Conservation (phyloP, 1,140 invertebrate genomes). For the Zaprionus lachaisei region DNA sequence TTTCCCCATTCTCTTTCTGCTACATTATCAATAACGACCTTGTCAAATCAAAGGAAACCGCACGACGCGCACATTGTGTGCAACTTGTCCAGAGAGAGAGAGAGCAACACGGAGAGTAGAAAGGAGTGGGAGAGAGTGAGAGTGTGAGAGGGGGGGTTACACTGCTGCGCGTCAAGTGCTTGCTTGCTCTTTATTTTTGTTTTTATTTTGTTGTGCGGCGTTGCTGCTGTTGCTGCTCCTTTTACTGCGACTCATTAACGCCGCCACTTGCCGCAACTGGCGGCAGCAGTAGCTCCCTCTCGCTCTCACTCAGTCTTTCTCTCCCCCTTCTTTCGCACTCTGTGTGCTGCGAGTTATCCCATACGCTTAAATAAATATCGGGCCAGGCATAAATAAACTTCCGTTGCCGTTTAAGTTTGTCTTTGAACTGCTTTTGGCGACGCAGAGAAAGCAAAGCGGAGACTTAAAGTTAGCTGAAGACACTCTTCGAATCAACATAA, state of each 20-base stretch:
- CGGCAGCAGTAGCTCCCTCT: slow-evolving; percentile 29
- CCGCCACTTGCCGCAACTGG: slow-evolving; percentile 29
- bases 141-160: background rate
- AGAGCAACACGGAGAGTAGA: background rate
- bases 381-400: slow-evolving; percentile 77
- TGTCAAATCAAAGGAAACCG: slow-evolving; percentile 58
- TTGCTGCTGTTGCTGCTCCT: slow-evolving; percentile 2
- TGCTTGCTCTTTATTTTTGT: slow-evolving; percentile 21
- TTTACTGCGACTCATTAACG: slow-evolving; percentile 15
- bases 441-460: background rate
- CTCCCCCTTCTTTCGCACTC: background rate
- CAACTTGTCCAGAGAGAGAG: background rate
- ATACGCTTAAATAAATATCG: slow-evolving; percentile 72
- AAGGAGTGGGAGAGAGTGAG: background rate
- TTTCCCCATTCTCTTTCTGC: background rate
- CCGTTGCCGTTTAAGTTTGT: slow-evolving; percentile 59
- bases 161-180: background rate
- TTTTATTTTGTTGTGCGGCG: slow-evolving; percentile 22
- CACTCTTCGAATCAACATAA: background rate
- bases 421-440: slow-evolving; percentile 28
- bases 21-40: slow-evolving; percentile 70
- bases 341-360: slow-evolving; percentile 58
- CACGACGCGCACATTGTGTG: background rate
- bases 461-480: background rate
- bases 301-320: slow-evolving; percentile 30